Evolutionary conservation across 2,888 invertebrate species (phyloP).

Genomic region (Drosophila maculinotata): DNA sequence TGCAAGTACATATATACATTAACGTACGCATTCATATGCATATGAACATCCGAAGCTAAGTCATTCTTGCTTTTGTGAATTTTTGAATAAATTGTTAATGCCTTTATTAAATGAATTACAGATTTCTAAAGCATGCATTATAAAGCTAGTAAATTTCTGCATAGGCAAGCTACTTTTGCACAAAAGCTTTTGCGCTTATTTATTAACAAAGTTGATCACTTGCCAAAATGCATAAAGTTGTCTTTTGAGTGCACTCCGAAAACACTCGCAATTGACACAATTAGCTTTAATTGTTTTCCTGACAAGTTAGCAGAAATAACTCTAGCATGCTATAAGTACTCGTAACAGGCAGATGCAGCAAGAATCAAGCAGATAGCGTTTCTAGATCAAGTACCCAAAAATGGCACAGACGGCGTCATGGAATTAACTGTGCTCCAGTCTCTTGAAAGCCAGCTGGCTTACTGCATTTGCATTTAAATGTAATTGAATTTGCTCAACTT

Average conservation of each 20-base stretch:
- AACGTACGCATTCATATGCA: no score
- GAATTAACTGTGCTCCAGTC: constrained; percentile 8
- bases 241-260: constrained; percentile 1
- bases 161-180: no score
- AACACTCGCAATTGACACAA: constrained; percentile 14
- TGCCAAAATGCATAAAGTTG: not conserved
- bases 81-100: not conserved
- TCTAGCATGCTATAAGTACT: not conserved
- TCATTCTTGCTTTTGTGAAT: not conserved
- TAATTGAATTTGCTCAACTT: constrained; percentile 40
- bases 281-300: constrained; percentile 10
- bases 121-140: not conserved
- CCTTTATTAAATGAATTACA: not conserved
- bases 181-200: no score
- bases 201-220: not conserved
- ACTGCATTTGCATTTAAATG: constrained; percentile 59
- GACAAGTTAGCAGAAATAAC: constrained; percentile 3
- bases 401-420: constrained; percentile 2
- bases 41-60: not conserved
- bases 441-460: constrained; percentile 10
- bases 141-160: not conserved
- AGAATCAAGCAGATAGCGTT: constrained; percentile 3
- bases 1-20: no score
- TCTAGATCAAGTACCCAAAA: constrained; percentile 14
- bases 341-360: not conserved